Percentiles rank a stretch among this genome's conserved stretches.
Conservation (phyloP, 2,113 vertebrate species). For the Chaetops frenatus region DNA sequence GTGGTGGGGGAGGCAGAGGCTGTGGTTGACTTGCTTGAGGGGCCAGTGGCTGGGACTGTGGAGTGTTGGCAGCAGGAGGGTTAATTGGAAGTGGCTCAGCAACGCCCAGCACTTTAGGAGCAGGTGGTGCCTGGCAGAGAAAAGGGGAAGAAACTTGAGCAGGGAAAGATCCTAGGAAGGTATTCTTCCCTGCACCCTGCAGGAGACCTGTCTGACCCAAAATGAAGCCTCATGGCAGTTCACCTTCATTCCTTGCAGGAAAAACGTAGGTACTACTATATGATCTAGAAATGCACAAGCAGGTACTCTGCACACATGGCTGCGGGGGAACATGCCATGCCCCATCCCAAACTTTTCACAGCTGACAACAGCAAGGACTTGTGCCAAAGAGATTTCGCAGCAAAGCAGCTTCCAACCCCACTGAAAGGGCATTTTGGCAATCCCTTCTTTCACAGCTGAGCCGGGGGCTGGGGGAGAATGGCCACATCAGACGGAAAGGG, state of each 20-base stretch:
- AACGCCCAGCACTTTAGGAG: conserved; percentile 76
- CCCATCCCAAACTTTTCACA: not conserved
- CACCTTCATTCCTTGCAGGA: not conserved
- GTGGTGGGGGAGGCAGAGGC: conserved; percentile 62
- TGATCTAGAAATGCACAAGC: not conserved
- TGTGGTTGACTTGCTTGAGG: conserved; percentile 65
- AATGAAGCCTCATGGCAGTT: not conserved
- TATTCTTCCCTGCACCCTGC: not conserved
- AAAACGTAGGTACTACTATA: not conserved
- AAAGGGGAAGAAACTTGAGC: not conserved
- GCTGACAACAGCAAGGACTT: not conserved
- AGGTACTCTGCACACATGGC: not conserved
- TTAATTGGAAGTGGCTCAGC: conserved; percentile 78
- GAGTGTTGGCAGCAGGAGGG: conserved; percentile 79
- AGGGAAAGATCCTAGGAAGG: not conserved
- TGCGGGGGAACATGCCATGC: rapidly evolving
- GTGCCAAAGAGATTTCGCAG: not conserved
- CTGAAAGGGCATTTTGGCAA: not conserved
- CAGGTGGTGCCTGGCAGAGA: conserved; percentile 44
- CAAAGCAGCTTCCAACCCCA: not conserved
- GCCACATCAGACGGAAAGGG: not conserved
- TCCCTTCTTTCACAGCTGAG: not conserved
- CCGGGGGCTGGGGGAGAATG: not conserved
- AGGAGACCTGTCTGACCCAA: not conserved
- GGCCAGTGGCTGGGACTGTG: conserved; percentile 79